Evolutionary conservation across 2,797 vertebrate genomes (phyloP), one percentile per base, ranked within the genome.

Genomic region (Zonotrichia albicollis): DNA sequence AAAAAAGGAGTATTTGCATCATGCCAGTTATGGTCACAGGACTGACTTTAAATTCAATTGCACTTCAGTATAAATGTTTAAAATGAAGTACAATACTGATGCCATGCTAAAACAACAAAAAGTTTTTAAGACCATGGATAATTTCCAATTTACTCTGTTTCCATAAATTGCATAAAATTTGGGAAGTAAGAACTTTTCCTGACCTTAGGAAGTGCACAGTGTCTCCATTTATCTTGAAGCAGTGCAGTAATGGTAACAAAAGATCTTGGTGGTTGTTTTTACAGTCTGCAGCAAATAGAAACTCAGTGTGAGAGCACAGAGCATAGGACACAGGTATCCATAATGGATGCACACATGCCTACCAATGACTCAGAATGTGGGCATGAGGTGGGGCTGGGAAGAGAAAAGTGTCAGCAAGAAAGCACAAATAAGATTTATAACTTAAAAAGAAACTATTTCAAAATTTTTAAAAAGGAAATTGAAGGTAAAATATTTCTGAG

Each of bases 351-450:
- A 79, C 46, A 61, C n/a, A 48, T 53, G 40, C 55, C 34, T 73
- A 51, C 34, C 62, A 58, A 1, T 87, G 87, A 90, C 65, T 95
- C 82, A 91, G 75, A 73, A 48, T 62, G 48, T 3, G 60, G 48
- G 87, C 76, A 86, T 55, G 83, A 94, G 93, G 91, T 67, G 80
- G 73, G 83, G 80, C 80, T 83, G 55, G 76, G 16, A 67, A 87
- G 58, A 75, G 16, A 68, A 87, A 70, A 45, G 20, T 79, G n/a
- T 79, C 57, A 89, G 46, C 58, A 82, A 79, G 45, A 78, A 94
- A 67, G 29, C 30, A 89, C 60, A 66, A 75, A 55, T 42, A 51
- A 51, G 22, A 76, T 42, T 86, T 66, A 34, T 10, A 87, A 66
- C 12, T 66, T 55, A 3, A 84, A 40, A 42, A 89, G 79, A 62